phyloP scores from a whole-genome alignment of 2,797 vertebrate species.

The Loris lydekkerianus region DNA sequence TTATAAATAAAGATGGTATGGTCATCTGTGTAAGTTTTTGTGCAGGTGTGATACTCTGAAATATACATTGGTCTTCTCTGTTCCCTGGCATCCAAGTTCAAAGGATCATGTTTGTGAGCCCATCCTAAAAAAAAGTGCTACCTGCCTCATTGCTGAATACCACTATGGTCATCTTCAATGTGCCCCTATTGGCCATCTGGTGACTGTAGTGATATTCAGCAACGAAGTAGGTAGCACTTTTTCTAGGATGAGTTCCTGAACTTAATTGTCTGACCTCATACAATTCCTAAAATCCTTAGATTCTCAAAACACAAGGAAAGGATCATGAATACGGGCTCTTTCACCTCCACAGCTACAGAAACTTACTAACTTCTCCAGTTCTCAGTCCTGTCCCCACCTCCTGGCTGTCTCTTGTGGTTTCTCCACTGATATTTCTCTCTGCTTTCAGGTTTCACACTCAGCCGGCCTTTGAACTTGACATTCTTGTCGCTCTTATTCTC shows the following conservation, averaged over 20 bases:
- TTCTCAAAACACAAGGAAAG: conserved; percentile 20
- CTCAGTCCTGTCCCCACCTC: background rate
- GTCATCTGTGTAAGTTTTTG: conserved; percentile 30
- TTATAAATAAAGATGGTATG: conserved; percentile 19
- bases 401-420: background rate
- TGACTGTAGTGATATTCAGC: too few relatives aligned
- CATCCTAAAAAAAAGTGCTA: too few relatives aligned
- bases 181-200: too few relatives aligned
- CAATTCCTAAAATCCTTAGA: background rate
- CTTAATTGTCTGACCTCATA: too few relatives aligned
- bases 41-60: background rate
- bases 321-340: conserved; percentile 49
- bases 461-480: conserved; percentile 19
- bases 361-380: background rate
- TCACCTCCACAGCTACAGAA: conserved; percentile 11
- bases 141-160: too few relatives aligned
- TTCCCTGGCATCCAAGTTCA: background rate
- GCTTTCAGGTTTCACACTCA: background rate
- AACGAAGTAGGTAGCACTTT: too few relatives aligned
- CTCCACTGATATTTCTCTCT: background rate
- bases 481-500: background rate
- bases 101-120: too few relatives aligned
- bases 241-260: too few relatives aligned
- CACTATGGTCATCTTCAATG: too few relatives aligned
- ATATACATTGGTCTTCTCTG: background rate